Base-by-base conservation (phyloP, 2,888 invertebrate species). In the Fragum whitleyi region DNA sequence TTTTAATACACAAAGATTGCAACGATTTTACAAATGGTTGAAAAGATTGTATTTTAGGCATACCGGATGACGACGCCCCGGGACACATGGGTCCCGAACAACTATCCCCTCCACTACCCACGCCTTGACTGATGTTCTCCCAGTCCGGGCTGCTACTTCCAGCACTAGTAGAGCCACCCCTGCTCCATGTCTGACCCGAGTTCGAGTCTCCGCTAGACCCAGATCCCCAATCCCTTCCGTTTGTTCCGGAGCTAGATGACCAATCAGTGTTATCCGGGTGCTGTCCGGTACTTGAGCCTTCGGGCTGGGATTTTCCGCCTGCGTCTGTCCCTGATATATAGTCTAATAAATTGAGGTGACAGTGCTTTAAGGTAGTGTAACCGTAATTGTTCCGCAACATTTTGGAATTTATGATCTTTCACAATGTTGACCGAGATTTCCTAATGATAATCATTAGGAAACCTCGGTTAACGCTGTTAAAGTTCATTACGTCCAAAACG, bases 81-180 rank as follows among this genome's bases (percentile, higher is more conserved):
- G 62, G 62, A n/a, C 62, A 62, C 62, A 62, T 62, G 1, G 62
- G 62, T 23, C 62, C 62, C 2, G 62, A 36, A 32, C 62, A 62
- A 21, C 32, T 28, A 28, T 62, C 62, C n/a, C 62, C 62, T 19
- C 14, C n/a, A 47, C 47, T 47, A 19, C 47, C 28, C 14, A 28
- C 57, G 2, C 26, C 23, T 7, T 28, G 23, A 57, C 26, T 28
- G 23, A 57, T 57, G 26, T 23, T 57, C 19, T 47, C 47, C 47
- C 47, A 47, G 57, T 23, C 57, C 23, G 28, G 28, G 14, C 57
- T 28, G 57, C 57, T 23, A 57, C 26, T 28, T 23, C 57, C 57
- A n/a, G 6, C 3, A 3, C 57, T 16, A 28, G 57, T 21, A 11
- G 57, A 57, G 23, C 26, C 23, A 16, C 26, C 23, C 5, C 47